Evolutionary conservation across 2,888 invertebrate species (phyloP).

Genomic region (Clunio marinus): DNA sequence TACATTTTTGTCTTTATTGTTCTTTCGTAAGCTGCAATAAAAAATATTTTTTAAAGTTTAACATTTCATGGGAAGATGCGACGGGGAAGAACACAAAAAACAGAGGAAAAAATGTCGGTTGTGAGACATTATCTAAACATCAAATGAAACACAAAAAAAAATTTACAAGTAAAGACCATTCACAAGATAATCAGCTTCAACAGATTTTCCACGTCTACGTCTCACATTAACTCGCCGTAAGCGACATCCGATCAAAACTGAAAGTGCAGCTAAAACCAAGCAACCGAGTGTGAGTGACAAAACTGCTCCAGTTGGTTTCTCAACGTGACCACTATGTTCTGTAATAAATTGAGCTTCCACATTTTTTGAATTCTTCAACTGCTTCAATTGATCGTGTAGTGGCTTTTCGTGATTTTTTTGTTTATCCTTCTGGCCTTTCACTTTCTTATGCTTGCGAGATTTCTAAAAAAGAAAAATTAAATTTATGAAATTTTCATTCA

Average conservation of each 20-base stretch:
- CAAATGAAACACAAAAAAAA: neutral
- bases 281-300: conserved; percentile 71
- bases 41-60: too few relatives aligned
- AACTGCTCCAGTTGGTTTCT: conserved; percentile 73
- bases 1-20: too few relatives aligned
- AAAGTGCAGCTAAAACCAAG: conserved; percentile 73
- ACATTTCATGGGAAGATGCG: too few relatives aligned
- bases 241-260: conserved; percentile 76
- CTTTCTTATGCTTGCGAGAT: conserved; percentile 41
- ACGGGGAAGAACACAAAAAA: too few relatives aligned
- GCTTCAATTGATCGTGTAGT: conserved; percentile 42
- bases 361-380: conserved; percentile 38
- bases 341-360: conserved; percentile 44
- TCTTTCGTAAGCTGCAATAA: too few relatives aligned
- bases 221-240: conserved; percentile 67
- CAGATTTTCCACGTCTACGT: conserved; percentile 74
- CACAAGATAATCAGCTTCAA: conserved; percentile 94
- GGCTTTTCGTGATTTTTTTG: conserved; percentile 40
- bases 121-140: too few relatives aligned
- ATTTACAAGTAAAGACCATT: conserved; percentile 94
- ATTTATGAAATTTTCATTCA: neutral
- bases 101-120: neutral
- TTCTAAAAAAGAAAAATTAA: conserved; percentile 34
- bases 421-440: conserved; percentile 41
- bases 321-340: conserved; percentile 61